A percentile compares a stretch with the other conserved stretches of the same genome.
Conservation (phyloP, 1,140 invertebrate genomes). For the Sitophilus oryzae region DNA sequence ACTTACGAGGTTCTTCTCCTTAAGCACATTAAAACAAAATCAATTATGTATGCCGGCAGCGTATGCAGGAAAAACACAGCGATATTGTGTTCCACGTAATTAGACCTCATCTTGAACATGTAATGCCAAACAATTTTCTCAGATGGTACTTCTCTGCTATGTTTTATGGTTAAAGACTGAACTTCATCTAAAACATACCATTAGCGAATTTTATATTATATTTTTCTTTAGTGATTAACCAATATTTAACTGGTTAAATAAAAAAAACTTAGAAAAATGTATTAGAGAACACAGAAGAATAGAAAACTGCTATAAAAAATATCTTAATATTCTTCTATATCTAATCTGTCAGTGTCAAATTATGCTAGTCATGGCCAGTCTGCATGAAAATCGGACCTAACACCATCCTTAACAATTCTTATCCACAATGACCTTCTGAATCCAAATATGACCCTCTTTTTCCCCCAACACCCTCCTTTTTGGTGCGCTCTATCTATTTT, state of each 20-base stretch:
- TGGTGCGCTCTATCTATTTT: too few relatives aligned
- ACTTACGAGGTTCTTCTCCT: slow-evolving; percentile 52
- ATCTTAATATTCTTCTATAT: too few relatives aligned
- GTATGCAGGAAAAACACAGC: slow-evolving; percentile 43
- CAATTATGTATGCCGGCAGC: slow-evolving; percentile 55
- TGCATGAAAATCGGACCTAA: too few relatives aligned
- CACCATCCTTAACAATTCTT: too few relatives aligned
- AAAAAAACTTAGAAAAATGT: neutral
- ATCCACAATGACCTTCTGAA: too few relatives aligned
- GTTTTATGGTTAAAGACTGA: slow-evolving; percentile 13
- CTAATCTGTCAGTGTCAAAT: too few relatives aligned
- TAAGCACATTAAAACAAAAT: slow-evolving; percentile 49
- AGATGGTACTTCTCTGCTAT: slow-evolving; percentile 28
- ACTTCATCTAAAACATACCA: slow-evolving; percentile 28
- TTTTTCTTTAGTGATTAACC: neutral
- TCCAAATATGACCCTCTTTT: too few relatives aligned
- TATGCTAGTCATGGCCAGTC: too few relatives aligned
- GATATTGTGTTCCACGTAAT: slow-evolving; percentile 17
- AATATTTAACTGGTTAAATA: too few relatives aligned
- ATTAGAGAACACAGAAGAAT: too few relatives aligned
- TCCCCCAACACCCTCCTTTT: too few relatives aligned
- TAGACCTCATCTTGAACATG: slow-evolving; percentile 21
- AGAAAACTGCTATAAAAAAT: too few relatives aligned
- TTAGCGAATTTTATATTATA: neutral
- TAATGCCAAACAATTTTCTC: slow-evolving; percentile 25